Percentiles rank a stretch among this genome's conserved stretches.
These are phyloP conservation scores for Vanessa atalanta DNA, from an alignment of 1,140 invertebrate species.

Conservation along the genomic window DNA sequence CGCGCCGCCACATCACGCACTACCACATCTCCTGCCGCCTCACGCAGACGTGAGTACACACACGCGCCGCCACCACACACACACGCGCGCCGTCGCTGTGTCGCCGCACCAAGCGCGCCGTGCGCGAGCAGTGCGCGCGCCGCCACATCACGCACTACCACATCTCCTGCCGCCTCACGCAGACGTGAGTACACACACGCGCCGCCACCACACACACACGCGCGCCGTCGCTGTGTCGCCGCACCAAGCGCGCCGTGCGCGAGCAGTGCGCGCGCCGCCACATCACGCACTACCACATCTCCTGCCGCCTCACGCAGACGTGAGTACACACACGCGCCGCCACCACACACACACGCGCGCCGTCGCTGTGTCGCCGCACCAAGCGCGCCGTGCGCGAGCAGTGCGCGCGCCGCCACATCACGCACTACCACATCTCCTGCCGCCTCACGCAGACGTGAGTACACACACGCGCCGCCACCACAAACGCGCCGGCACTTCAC, in stretches of 20 bases:
- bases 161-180: slow-evolving; percentile 93
- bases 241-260: too few relatives aligned
- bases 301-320: slow-evolving; percentile 83
- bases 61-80: slow-evolving; percentile 92
- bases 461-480: too few relatives aligned
- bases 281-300: slow-evolving; percentile 71
- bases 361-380: too few relatives aligned
- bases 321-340: background rate
- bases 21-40: slow-evolving; percentile 91
- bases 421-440: too few relatives aligned
- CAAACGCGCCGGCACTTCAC: too few relatives aligned
- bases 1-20: slow-evolving; percentile 82
- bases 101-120: slow-evolving; percentile 92
- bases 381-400: too few relatives aligned
- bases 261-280: slow-evolving; percentile 81
- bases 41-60: slow-evolving; percentile 89
- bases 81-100: slow-evolving; percentile 91
- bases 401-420: too few relatives aligned
- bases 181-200: slow-evolving; percentile 85
- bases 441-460: too few relatives aligned
- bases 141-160: slow-evolving; percentile 84
- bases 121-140: slow-evolving; percentile 87
- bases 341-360: too few relatives aligned
- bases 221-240: slow-evolving; percentile 72
- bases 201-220: slow-evolving; percentile 85